Conservation (phyloP, 2,888 invertebrate genomes). For the Psylliodes chrysocephalus region DNA sequence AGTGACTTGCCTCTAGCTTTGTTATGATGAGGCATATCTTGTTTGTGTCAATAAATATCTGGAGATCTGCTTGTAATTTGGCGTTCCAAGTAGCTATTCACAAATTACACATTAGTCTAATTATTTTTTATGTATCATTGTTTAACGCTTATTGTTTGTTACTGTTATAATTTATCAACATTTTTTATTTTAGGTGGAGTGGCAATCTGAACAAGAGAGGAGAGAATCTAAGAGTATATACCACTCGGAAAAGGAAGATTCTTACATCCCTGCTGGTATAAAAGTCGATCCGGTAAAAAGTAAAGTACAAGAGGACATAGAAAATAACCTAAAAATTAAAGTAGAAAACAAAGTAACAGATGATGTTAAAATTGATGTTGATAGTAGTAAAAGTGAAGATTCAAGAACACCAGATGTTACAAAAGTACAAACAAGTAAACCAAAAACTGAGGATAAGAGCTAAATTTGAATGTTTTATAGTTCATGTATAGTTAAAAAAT, state of each 20-base stretch:
- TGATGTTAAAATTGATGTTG: background rate
- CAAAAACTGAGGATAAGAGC: background rate
- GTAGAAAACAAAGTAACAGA: constrained; percentile 10
- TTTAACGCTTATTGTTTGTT: too few species aligned
- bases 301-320: constrained; percentile 5
- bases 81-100: too few species aligned
- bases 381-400: constrained; percentile 6
- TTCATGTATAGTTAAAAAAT: background rate
- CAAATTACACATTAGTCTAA: too few species aligned
- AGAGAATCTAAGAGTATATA: constrained; percentile 68
- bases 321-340: background rate
- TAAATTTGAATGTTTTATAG: background rate
- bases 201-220: constrained; percentile 79
- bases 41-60: too few species aligned
- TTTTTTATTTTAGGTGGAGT: constrained; percentile 69
- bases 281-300: constrained; percentile 36
- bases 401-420: background rate
- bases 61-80: too few species aligned
- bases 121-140: too few species aligned
- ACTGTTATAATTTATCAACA: too few species aligned
- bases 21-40: too few species aligned
- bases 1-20: too few species aligned
- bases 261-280: constrained; percentile 54
- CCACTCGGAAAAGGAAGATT: constrained; percentile 62
- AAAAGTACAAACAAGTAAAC: constrained; percentile 6